Percentiles rank a stretch among this genome's conserved stretches.
Evolutionary conservation across 2,797 vertebrate species (phyloP).

Genomic region (Sebastes taczanowskii): DNA sequence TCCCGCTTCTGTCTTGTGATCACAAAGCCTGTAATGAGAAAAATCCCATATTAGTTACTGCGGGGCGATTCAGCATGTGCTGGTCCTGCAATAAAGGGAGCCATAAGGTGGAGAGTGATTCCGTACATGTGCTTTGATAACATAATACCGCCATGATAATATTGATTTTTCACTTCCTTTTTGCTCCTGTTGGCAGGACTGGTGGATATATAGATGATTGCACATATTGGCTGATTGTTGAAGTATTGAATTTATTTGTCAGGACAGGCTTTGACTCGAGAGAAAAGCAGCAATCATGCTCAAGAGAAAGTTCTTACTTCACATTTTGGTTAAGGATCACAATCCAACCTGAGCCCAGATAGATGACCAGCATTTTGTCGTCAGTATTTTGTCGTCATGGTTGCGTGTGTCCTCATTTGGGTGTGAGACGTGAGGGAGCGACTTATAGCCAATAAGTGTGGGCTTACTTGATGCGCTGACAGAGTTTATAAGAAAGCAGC

Average conservation of each 20-base stretch:
- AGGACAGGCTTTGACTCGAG: background rate
- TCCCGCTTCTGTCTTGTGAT: slow-evolving; percentile 55
- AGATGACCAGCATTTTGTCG: background rate
- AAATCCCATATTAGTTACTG: slow-evolving; percentile 60
- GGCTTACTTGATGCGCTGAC: background rate
- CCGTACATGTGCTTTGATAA: slow-evolving; percentile 44
- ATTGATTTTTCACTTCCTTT: slow-evolving; percentile 63
- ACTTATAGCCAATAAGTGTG: background rate
- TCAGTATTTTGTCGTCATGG: too few species aligned
- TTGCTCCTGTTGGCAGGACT: slow-evolving; percentile 29
- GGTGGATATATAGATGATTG: slow-evolving; percentile 39
- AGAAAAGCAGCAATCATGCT: background rate
- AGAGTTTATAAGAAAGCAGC: background rate
- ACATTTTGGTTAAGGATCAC: background rate
- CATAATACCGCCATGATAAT: slow-evolving; percentile 47
- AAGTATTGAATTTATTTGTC: slow-evolving; percentile 11
- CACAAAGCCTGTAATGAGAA: slow-evolving; percentile 65
- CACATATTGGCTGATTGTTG: slow-evolving; percentile 19
- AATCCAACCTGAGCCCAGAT: background rate
- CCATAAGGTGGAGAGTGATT: slow-evolving; percentile 31
- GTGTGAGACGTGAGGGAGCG: background rate
- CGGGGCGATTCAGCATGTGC: slow-evolving; percentile 50
- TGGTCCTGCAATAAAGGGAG: slow-evolving; percentile 59
- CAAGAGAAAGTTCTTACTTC: background rate
- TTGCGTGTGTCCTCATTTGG: background rate